Evolutionary conservation across 2,888 invertebrate genomes (phyloP), one percentile per base, ranked within the genome.

Genomic region (Nomada lathburiana): DNA sequence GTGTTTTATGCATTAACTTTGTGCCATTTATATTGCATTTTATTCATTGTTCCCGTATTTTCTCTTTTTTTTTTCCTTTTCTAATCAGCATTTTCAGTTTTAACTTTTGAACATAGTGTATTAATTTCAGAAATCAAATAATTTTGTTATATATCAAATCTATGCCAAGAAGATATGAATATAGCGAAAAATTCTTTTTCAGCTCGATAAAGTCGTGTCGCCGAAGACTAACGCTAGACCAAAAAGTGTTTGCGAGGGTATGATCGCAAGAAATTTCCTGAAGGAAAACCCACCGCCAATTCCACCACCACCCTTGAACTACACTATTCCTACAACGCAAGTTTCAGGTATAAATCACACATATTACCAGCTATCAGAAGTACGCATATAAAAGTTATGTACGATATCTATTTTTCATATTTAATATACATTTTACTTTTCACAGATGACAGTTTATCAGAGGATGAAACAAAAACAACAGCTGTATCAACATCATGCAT

Each of bases 301-400:
- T 85, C 96, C 96, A 83, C 96, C 96, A 73, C 94, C 96, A 87
- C 96, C 96, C 76, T 91, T 95, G 79, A 95, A 96, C 93, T 96
- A 96, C 86, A 93, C 93, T 20, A 92, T 90, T 67, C 75, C 90
- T 71, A 84, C 89, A 18, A 81, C 87, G 47, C 89, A 90, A 64
- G 85, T 92, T 36, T 93, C 93, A 83, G 93, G 93, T 93, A 86
- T n/a, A 11, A 53, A 64, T 59, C 20, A 23, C 23, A 52, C 11
- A 59, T 4, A 67, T 47, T 55, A 18, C 20, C 0, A 52, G n/a
- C 16, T 55, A 42, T 26, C 57, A 62, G 9, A 47, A 3, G 18
- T 60, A 20, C 26, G 36, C 1, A n/a, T n/a, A 13, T 1, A 47
- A 23, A 29, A 26, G 26, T 60, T 11, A 26, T 36, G 36, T 36